These are phyloP conservation scores for Melanerpes aurifrons DNA, from an alignment of 2,113 vertebrate species.

Conservation along the genomic window DNA sequence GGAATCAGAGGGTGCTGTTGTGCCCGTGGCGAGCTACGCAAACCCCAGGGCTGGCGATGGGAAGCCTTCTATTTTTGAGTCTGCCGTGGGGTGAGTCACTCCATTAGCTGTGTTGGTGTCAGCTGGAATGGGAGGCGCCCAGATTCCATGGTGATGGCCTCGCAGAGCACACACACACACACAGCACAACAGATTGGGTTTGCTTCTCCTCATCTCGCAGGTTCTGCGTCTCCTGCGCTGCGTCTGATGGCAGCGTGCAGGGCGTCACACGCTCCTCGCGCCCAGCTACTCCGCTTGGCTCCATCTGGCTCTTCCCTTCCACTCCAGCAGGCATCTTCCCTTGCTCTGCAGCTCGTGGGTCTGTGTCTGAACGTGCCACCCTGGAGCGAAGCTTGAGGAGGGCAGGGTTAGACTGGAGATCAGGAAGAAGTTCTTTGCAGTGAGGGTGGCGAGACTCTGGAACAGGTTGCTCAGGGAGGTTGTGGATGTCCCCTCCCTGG, in stretches of 20 bases:
- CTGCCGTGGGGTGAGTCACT: conserved; percentile 54
- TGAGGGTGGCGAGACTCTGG: no score
- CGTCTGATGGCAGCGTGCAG: conserved; percentile 16
- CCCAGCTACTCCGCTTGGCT: neutral
- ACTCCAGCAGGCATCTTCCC: neutral
- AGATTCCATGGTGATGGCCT: conserved; percentile 67
- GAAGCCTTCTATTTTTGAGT: conserved; percentile 52
- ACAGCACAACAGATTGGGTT: conserved; percentile 41
- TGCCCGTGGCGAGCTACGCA: neutral
- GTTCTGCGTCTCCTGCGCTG: neutral
- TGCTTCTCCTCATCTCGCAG: conserved; percentile 10
- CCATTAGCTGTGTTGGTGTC: conserved; percentile 32
- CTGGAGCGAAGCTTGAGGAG: no score
- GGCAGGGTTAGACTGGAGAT: no score
- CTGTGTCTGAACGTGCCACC: neutral
- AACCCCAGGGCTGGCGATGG: neutral
- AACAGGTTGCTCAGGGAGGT: no score
- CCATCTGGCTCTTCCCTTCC: conserved; percentile 7
- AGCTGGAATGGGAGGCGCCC: conserved; percentile 31
- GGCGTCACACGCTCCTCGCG: neutral
- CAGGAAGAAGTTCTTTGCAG: no score
- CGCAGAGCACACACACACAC: neutral
- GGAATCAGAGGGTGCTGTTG: neutral
- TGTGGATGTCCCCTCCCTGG: no score
- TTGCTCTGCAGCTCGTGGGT: accelerated